phyloP scores from a whole-genome alignment of 2,797 vertebrate genomes.

The Ciconia nigra region DNA sequence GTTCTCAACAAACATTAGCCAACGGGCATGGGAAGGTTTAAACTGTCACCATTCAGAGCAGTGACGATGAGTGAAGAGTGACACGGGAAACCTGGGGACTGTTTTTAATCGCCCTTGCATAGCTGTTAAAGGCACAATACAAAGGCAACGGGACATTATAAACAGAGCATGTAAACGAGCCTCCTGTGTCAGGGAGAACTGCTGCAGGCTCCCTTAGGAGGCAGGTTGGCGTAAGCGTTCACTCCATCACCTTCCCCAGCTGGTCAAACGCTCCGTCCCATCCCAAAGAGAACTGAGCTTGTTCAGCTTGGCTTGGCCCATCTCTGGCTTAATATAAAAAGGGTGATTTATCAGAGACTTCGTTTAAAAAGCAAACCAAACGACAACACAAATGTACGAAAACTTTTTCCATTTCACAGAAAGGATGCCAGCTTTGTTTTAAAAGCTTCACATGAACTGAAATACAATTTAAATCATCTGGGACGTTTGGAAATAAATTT shows the following conservation, averaged over 20 bases:
- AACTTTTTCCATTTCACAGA: not conserved
- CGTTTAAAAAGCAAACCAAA: not conserved
- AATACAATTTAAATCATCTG: not conserved
- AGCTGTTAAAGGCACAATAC: constrained; percentile 55
- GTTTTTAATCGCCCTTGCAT: constrained; percentile 55
- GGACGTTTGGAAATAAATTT: not conserved
- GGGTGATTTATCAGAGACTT: not conserved
- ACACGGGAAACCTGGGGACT: constrained; percentile 40
- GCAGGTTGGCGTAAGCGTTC: constrained; percentile 43
- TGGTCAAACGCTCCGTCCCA: not conserved
- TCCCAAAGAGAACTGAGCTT: not conserved
- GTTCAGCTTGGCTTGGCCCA: not conserved
- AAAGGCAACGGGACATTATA: constrained; percentile 51
- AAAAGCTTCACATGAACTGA: not conserved
- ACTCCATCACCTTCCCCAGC: not conserved
- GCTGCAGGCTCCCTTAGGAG: not conserved
- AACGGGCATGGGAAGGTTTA: constrained; percentile 38
- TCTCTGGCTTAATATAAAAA: not conserved
- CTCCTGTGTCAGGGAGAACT: constrained; percentile 31
- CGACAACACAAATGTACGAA: not conserved
- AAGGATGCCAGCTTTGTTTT: not conserved
- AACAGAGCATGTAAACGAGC: constrained; percentile 49
- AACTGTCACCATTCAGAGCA: constrained; percentile 28
- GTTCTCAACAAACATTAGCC: constrained; percentile 1
- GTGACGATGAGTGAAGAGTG: constrained; percentile 58